A percentile compares a stretch with the other conserved stretches of the same genome.
phyloP scores from a whole-genome alignment of 2,797 vertebrate species.

The Spinibarbus caldwelli region DNA sequence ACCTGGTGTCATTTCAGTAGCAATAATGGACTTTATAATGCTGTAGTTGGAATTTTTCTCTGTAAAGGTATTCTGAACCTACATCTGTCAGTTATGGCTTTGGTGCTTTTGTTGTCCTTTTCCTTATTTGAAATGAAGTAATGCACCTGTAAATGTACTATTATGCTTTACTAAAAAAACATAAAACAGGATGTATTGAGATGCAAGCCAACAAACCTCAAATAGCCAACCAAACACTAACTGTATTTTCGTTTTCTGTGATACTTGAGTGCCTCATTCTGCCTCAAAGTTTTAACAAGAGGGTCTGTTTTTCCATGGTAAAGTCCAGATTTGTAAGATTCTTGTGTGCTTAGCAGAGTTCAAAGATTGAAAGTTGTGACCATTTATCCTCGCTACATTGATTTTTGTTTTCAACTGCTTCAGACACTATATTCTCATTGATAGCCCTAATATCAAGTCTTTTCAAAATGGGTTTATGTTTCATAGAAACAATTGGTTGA shows the following conservation, averaged over 20 bases:
- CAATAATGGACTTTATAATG: conserved; percentile 56
- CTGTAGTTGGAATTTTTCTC: conserved; percentile 35
- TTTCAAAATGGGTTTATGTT: not conserved
- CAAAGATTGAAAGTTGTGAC: conserved; percentile 27
- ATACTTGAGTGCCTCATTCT: conserved; percentile 57
- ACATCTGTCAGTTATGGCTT: conserved; percentile 6
- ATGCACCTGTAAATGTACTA: conserved; percentile 52
- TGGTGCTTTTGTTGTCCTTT: conserved; percentile 28
- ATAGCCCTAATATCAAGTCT: not conserved
- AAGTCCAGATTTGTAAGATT: conserved; percentile 23
- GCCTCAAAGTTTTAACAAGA: conserved; percentile 46
- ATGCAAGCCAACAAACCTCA: conserved; percentile 59
- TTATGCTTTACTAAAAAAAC: conserved; percentile 26
- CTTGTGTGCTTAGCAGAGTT: conserved; percentile 37
- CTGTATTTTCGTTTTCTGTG: conserved; percentile 43
- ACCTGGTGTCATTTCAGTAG: conserved; percentile 58
- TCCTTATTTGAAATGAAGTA: conserved; percentile 39
- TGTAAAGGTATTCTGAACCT: conserved; percentile 20
- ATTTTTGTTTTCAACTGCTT: not conserved
- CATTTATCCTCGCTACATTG: conserved; percentile 27
- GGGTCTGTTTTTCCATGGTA: conserved; percentile 33
- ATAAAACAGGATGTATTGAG: conserved; percentile 46
- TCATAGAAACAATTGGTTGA: not conserved
- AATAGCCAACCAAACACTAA: conserved; percentile 62
- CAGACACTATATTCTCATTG: not conserved